phyloP scores from a whole-genome alignment of 2,797 vertebrate genomes.

The Gobionotothen gibberifrons region DNA sequence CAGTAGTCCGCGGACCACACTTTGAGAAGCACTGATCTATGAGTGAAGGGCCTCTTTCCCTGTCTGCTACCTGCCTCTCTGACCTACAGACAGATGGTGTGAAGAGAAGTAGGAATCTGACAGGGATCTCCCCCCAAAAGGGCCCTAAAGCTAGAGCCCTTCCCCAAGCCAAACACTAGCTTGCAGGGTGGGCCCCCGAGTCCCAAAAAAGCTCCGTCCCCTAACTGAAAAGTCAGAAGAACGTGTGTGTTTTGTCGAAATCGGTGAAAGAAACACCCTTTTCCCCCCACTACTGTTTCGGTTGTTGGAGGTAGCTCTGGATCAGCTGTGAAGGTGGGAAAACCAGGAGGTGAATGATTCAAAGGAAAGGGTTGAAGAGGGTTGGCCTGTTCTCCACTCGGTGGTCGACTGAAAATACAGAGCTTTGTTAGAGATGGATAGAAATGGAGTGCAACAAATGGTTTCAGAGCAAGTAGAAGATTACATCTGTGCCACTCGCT shows the following conservation, averaged over 20 bases:
- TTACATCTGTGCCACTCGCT: slow-evolving; percentile 44
- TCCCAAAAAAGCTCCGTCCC: slow-evolving; percentile 28
- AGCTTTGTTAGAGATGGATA: slow-evolving; percentile 15
- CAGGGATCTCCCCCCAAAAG: slow-evolving; percentile 65
- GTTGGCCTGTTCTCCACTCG: slow-evolving; percentile 11
- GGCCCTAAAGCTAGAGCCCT: slow-evolving; percentile 40
- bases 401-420: background rate
- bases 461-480: slow-evolving; percentile 38
- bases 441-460: slow-evolving; percentile 2
- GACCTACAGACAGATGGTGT: slow-evolving; percentile 39
- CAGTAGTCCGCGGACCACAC: too few species aligned
- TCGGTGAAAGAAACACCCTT: slow-evolving; percentile 5
- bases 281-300: slow-evolving; percentile 1
- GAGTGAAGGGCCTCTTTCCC: slow-evolving; percentile 60
- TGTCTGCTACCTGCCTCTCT: slow-evolving; percentile 56
- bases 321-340: slow-evolving; percentile 10
- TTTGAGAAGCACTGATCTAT: too few species aligned
- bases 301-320: slow-evolving; percentile 24
- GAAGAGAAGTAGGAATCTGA: slow-evolving; percentile 61
- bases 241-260: slow-evolving; percentile 46
- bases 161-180: slow-evolving; percentile 38
- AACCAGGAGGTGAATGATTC: slow-evolving; percentile 39
- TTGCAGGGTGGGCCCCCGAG: slow-evolving; percentile 37
- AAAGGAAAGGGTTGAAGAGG: slow-evolving; percentile 49
- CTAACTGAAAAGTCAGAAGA: slow-evolving; percentile 27